A percentile compares a stretch with the other conserved stretches of the same genome.
Conservation (phyloP, 2,888 invertebrate genomes). For the Mesochorus sp. region DNA sequence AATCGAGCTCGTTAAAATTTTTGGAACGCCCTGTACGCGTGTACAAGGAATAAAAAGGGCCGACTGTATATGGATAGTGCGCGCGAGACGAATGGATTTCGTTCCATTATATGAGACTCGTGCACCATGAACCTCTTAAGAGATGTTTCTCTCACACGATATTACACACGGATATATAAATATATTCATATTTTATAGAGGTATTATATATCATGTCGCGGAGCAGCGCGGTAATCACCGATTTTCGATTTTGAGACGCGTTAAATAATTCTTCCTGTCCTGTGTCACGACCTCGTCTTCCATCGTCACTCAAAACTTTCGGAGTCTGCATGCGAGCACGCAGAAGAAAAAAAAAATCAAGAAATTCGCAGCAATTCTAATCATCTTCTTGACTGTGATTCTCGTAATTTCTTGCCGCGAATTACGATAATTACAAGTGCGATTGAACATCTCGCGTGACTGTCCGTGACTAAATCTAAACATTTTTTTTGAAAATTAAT, state of each 20-base stretch:
- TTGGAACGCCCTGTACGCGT: background rate
- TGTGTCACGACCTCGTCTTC: conserved; percentile 38
- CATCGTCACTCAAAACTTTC: conserved; percentile 20
- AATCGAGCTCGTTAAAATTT: too few species aligned
- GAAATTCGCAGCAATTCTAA: too few species aligned
- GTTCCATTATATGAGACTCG: conserved; percentile 67
- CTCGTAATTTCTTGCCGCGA: conserved; percentile 13
- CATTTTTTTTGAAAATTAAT: background rate
- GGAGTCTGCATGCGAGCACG: background rate
- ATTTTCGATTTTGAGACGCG: conserved; percentile 61
- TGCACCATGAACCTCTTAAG: conserved; percentile 55
- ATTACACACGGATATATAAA: background rate
- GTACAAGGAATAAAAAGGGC: conserved; percentile 20
- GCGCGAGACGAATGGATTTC: conserved; percentile 75
- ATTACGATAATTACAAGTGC: conserved; percentile 21
- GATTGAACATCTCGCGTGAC: background rate
- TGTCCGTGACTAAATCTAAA: background rate
- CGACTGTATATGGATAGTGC: conserved; percentile 31
- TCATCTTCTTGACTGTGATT: too few species aligned
- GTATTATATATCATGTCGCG: background rate
- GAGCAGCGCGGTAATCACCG: conserved; percentile 55
- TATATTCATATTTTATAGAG: background rate
- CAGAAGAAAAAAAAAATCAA: conserved; percentile 21
- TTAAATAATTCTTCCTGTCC: conserved; percentile 57
- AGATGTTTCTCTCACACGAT: conserved; percentile 18